Conservation (phyloP, 2,797 vertebrate genomes). For the Sparus aurata region DNA sequence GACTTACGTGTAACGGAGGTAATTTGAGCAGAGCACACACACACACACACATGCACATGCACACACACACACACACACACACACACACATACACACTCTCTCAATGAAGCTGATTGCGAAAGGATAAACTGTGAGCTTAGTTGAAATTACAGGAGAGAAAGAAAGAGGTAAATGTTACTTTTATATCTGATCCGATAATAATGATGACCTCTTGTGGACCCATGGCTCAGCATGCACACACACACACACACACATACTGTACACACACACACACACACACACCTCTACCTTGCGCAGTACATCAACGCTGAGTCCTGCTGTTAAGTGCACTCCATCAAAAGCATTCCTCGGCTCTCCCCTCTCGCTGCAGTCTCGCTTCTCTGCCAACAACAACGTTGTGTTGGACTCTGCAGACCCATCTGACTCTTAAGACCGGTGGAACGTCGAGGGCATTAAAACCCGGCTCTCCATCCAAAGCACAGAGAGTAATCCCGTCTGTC, state of each 20-base stretch:
- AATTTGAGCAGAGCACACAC: conserved; percentile 33
- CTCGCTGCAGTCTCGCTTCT: conserved; percentile 64
- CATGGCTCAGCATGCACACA: conserved; percentile 10
- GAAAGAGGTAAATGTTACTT: conserved; percentile 25
- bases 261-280: conserved; percentile 40
- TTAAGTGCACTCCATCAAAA: conserved; percentile 76
- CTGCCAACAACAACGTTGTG: conserved; percentile 78
- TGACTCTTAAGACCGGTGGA: conserved; percentile 58
- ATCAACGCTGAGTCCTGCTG: conserved; percentile 72
- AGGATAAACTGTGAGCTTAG: conserved; percentile 1
- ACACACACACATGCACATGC: background rate
- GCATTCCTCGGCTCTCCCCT: conserved; percentile 77
- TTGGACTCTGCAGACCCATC: conserved; percentile 67
- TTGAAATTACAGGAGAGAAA: conserved; percentile 26
- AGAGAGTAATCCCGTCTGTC: conserved; percentile 38
- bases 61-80: too few species aligned
- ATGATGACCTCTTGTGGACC: conserved; percentile 31
- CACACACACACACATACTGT: conserved; percentile 21
- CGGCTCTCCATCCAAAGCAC: conserved; percentile 39
- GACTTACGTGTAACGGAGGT: conserved; percentile 20
- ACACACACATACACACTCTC: conserved; percentile 2
- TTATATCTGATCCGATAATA: conserved; percentile 16
- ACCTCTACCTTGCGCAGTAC: conserved; percentile 66
- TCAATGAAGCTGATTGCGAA: background rate
- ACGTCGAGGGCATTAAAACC: conserved; percentile 59